Conservation (phyloP, 2,113 vertebrate species). For the Coracopsis vasa region DNA sequence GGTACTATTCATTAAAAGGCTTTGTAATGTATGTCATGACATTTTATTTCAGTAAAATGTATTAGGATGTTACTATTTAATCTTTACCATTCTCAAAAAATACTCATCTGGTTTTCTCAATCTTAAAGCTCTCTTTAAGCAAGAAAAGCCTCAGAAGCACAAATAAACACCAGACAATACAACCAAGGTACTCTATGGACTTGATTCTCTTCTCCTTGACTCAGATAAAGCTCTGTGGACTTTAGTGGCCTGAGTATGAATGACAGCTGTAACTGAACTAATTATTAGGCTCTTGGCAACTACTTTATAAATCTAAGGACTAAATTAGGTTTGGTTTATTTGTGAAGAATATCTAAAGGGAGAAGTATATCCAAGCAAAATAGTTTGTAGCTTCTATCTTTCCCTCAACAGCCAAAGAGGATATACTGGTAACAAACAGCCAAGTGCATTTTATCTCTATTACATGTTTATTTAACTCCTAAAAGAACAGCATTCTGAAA, state of each 20-base stretch:
- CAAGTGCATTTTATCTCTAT: neutral
- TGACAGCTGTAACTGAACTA: neutral
- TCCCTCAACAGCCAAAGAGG: neutral
- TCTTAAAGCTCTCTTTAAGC: neutral
- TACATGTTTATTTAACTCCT: neutral
- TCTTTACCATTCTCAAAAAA: neutral
- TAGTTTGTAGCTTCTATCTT: neutral
- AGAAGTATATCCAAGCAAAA: neutral
- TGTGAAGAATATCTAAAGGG: neutral
- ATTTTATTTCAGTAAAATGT: neutral
- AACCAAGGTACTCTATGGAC: neutral
- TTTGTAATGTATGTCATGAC: neutral
- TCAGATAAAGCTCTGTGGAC: neutral
- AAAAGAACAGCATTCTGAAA: neutral
- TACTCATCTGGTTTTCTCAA: neutral
- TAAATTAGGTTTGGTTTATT: neutral
- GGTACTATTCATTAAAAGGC: neutral
- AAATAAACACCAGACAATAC: neutral
- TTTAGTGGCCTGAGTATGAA: neutral
- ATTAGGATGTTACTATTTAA: neutral
- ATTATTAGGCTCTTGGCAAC: neutral
- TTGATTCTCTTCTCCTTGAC: neutral
- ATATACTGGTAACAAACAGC: neutral
- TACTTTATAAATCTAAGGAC: neutral
- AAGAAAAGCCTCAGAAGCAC: neutral